Base-by-base conservation (phyloP, 2,113 vertebrate genomes). In the Drymodes brunneopygia region DNA sequence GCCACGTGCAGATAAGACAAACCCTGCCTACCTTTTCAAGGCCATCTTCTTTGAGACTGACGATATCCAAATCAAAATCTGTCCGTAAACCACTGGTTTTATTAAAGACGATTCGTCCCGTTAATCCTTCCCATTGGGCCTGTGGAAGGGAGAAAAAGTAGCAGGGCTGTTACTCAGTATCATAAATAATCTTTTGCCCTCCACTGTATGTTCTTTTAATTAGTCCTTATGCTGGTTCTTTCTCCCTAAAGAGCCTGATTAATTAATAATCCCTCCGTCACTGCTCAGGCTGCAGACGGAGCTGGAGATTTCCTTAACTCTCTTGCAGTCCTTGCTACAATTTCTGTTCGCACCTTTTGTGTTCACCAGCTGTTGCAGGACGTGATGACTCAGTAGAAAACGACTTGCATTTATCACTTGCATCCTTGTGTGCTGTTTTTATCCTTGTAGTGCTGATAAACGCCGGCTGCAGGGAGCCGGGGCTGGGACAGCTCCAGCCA, bases 91-190 rank as follows among this genome's bases (percentile, higher is more conserved):
- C 99, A 7, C 98, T 99, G 28, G 99, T 99, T 98, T 98, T 99
- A 97, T 99, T 99, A 97, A 99, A 99, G 91, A 98, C 99, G 62
- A 99, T 98, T 45, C 99, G 98, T 88, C 99, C 99, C 0, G 99
- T 99, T 97, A 99, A 97, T 90, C 99, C 99, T 97, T 99, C 99
- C 99, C 99, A 99, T 50, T 99, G 99, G 77, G 99, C 99, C 99
- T 99, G 98, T 66, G 97, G 71, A 77, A 95, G 88, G 94, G 80
- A 95, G 56, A 96, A 78, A 93, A 77, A 96, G 88, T 64, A 96
- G 87, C 95, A 84, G 81, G 50, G 94, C 90, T 93, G 92, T 98
- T 97, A 97, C 69, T 94, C 12, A 53, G 93, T 86, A 92, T 95
- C 94, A 95, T 96, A 97, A 98, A 98, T 97, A 97, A 98, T 97